Percentiles rank a stretch among this genome's conserved stretches.
Conservation (phyloP, 2,888 invertebrate genomes). For the Melieria omissa region DNA sequence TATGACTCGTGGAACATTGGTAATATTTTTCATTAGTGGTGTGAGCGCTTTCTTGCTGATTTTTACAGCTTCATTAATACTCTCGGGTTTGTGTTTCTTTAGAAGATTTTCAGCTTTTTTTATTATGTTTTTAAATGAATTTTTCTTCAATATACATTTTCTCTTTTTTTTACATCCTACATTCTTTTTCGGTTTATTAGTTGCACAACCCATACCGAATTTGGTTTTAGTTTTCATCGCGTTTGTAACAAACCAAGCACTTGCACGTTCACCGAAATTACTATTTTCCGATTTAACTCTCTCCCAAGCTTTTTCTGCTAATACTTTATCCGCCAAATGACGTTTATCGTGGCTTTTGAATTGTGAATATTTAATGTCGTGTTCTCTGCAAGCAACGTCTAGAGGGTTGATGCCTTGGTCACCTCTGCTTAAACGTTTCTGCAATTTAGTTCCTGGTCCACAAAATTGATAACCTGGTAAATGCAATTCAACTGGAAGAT, state of each 20-base stretch:
- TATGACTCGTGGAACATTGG: conserved; percentile 49
- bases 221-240: conserved; percentile 43
- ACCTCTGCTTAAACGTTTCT: too few species aligned
- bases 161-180: conserved; percentile 17
- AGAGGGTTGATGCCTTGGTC: conserved; percentile 48
- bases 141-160: conserved; percentile 20
- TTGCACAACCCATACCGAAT: conserved; percentile 40
- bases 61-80: conserved; percentile 42
- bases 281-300: conserved; percentile 38
- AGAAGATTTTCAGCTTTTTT: conserved; percentile 29
- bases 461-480: too few species aligned
- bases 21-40: conserved; percentile 30
- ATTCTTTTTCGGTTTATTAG: conserved; percentile 10
- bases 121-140: conserved; percentile 29
- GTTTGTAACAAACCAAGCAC: conserved; percentile 36
- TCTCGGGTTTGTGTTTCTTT: conserved; percentile 37
- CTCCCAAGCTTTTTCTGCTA: conserved; percentile 41
- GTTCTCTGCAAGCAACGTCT: conserved; percentile 29
- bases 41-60: conserved; percentile 37
- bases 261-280: conserved; percentile 37
- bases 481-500: too few species aligned
- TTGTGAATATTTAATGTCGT: conserved; percentile 40
- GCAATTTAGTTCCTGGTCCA: too few species aligned
- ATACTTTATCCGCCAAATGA: conserved; percentile 18
- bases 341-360: conserved; percentile 11